Percentiles rank a stretch among this genome's conserved stretches.
These are phyloP conservation scores for Caenorhabditis elegans DNA, from an alignment of 1,140 invertebrate species.

Conservation along the genomic window WBcel235 BX284606.5:10460501-10461000, in stretches of 20 bases:
- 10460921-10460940: neutral
- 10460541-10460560: too few species aligned
- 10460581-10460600: too few species aligned
- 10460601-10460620: too few species aligned
- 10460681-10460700: neutral
- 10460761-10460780: neutral
- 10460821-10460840: neutral
- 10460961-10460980: conserved; percentile 34
- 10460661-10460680: too few species aligned
- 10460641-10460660: neutral
- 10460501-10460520: too few species aligned
- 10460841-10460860: neutral
- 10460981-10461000: conserved; percentile 39
- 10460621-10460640: neutral
- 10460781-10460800: neutral
- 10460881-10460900: neutral
- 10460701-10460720: neutral
- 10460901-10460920: too few species aligned
- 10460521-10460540: too few species aligned
- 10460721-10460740: neutral
- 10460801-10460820: neutral
- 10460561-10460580: too few species aligned
- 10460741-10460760: neutral
- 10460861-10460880: neutral
- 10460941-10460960: conserved; percentile 43